These are phyloP conservation scores for Emys orbicularis DNA, from an alignment of 2,797 vertebrate genomes.

Conservation along the genomic window DNA sequence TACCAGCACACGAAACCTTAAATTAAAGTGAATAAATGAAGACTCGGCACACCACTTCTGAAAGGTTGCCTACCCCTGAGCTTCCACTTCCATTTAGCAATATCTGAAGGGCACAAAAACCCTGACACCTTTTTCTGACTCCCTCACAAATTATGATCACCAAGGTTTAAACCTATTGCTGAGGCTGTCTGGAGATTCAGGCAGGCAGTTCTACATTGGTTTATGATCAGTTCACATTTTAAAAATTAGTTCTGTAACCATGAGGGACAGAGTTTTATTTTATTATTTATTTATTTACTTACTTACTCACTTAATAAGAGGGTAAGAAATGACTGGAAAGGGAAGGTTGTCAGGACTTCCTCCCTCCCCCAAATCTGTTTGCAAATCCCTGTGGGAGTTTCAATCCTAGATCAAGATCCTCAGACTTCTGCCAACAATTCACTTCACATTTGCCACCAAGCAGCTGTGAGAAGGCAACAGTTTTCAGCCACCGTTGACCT, in stretches of 20 bases:
- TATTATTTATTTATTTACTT: fast-evolving
- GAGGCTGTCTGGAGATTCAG: too few relatives aligned
- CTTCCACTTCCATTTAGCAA: background rate
- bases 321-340: background rate
- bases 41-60: too few relatives aligned
- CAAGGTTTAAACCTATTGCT: background rate
- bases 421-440: background rate
- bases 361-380: background rate
- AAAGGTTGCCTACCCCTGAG: too few relatives aligned
- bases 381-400: background rate
- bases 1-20: too few relatives aligned
- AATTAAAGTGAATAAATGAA: too few relatives aligned
- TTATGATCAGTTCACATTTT: background rate
- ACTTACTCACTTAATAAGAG: background rate
- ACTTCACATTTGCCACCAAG: background rate
- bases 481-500: background rate
- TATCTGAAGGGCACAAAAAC: too few relatives aligned
- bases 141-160: background rate
- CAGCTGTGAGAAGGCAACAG: background rate
- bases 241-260: background rate
- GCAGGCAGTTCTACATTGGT: too few relatives aligned
- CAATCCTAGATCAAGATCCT: too few relatives aligned
- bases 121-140: background rate
- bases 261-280: background rate
- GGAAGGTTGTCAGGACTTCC: background rate